Evolutionary conservation across 1,140 invertebrate genomes (phyloP).

Genomic region (Xylocopa sonorina): DNA sequence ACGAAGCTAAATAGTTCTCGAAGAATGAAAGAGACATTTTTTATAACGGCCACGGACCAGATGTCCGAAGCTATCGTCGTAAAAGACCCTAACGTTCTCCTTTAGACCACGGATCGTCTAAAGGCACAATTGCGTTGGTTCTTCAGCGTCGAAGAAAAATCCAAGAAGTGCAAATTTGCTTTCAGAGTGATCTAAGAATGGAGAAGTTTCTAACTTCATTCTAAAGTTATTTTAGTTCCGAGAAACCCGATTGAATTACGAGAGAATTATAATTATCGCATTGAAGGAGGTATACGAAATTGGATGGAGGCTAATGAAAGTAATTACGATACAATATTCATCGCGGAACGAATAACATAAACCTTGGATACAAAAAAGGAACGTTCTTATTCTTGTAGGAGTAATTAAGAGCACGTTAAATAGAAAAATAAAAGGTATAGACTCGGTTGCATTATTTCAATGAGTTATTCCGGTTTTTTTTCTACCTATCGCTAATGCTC

Average conservation of each 20-base stretch:
- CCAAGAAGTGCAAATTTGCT: too few relatives aligned
- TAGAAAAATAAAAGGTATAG: background rate
- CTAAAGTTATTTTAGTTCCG: background rate
- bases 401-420: background rate
- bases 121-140: background rate
- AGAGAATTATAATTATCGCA: background rate
- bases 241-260: background rate
- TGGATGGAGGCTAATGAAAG: background rate
- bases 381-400: background rate
- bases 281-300: background rate
- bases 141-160: background rate
- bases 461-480: background rate
- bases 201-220: background rate
- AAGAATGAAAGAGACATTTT: background rate
- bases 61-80: background rate
- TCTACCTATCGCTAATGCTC: background rate
- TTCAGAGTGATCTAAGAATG: too few relatives aligned
- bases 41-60: constrained; percentile 4
- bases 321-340: background rate
- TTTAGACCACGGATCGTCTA: too few relatives aligned
- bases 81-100: background rate
- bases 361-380: background rate
- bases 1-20: background rate
- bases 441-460: constrained; percentile 7
- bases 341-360: background rate